Evolutionary conservation across 2,888 invertebrate genomes (phyloP).

Genomic region (Acanthosepion lycidas): DNA sequence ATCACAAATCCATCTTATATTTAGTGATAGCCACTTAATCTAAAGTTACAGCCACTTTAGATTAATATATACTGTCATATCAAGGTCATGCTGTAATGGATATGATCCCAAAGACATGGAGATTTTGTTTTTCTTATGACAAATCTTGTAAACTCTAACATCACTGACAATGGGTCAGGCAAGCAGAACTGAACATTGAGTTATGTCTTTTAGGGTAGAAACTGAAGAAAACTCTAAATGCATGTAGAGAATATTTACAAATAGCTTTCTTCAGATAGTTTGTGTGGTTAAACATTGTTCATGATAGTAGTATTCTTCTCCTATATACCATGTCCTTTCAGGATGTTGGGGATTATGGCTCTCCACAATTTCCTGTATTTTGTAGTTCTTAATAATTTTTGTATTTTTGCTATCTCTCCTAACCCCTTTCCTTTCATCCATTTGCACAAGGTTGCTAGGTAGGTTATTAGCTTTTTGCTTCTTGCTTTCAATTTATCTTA

Average conservation of each 20-base stretch:
- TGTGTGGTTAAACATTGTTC: background rate
- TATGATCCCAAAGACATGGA: background rate
- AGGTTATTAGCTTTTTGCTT: too few species aligned
- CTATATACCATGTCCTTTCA: too few species aligned
- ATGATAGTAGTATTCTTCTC: background rate
- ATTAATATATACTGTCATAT: background rate
- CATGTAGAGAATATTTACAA: background rate
- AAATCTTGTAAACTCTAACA: background rate
- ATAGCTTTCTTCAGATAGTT: too few species aligned
- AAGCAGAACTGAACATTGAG: background rate
- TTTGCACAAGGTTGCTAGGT: too few species aligned
- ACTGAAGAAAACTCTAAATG: background rate
- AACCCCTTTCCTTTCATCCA: too few species aligned
- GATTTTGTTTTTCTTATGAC: background rate
- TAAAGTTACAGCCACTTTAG: background rate
- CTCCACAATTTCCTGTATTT: too few species aligned
- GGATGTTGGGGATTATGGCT: too few species aligned
- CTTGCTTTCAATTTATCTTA: too few species aligned
- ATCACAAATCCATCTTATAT: background rate
- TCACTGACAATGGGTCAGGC: background rate
- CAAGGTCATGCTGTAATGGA: background rate
- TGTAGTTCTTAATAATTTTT: too few species aligned
- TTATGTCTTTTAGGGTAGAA: background rate
- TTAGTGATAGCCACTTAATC: background rate
- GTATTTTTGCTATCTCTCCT: too few species aligned